Base-by-base conservation (phyloP, 2,113 vertebrate genomes). In the Hiodon tergisus region DNA sequence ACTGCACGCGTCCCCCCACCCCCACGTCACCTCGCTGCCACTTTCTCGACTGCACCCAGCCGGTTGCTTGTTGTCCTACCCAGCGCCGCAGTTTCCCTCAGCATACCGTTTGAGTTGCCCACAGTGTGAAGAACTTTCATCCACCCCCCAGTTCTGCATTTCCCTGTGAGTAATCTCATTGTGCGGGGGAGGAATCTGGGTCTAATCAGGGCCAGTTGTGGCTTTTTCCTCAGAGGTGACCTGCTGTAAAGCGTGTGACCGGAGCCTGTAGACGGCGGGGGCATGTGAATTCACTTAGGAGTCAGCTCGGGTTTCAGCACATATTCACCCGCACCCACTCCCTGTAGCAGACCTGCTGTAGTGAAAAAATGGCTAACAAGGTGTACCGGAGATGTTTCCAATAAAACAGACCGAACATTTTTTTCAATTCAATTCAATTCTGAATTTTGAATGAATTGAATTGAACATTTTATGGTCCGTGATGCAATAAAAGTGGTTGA, bases 201-300 rank as follows among this genome's bases (percentile, higher is more conserved):
- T 52, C 54, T 69, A 70, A 69, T 69, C 11, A 48, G 65, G 59
- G 48, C 48, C 55, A 47, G 47, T 60, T 63, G 47, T 75, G 46
- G 31, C 4, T 48, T 57, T 13, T 17, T 14, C 53, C n/a, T 31
- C 14, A 7, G 6, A 58, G 31, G 16, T 5, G 54, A 47, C 46
- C 11, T 71, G 6, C 54, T 54, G 46, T 50, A 59, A 61, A 73
- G 50, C 47, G 9, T 8, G 72, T 50, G 31, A 31, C 31, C 2
- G 9, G 67, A 11, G 46, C 69, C 60, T 75, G 72, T 60, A 72
- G 71, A 66, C 66, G 74, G 59, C 71, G 50, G 6, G 31, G 53
- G 66, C 72, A 52, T 57, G 71, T 76, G 54, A 57, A 73, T 13
- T 62, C 16, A 63, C 71, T 77, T 54, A 31, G 72, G 61, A 62